A percentile compares a stretch with the other conserved stretches of the same genome.
phyloP scores from a whole-genome alignment of 2,113 vertebrate genomes.

The Athene noctua region DNA sequence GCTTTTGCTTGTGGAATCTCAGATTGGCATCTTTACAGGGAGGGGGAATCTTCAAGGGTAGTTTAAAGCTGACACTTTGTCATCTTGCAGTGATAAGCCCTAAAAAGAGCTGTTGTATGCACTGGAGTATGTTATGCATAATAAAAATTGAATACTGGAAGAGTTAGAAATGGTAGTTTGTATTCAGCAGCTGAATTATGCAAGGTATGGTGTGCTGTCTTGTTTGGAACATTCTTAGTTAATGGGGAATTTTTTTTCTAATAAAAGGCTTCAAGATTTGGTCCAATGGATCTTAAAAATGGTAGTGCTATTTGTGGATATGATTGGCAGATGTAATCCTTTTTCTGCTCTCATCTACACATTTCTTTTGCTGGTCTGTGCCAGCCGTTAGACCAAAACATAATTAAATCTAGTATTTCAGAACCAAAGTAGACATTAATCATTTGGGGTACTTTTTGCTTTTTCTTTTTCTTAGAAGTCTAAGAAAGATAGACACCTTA shows the following conservation, averaged over 20 bases:
- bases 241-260: neutral
- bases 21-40: neutral
- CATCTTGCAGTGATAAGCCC: neutral
- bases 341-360: neutral
- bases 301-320: neutral
- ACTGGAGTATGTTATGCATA: neutral
- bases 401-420: neutral
- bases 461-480: neutral
- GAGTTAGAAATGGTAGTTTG: neutral
- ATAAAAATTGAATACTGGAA: neutral
- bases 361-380: neutral
- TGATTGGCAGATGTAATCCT: neutral
- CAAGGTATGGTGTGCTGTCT: neutral
- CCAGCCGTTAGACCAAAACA: neutral
- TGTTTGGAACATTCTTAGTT: neutral
- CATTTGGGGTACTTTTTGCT: neutral
- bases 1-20: neutral
- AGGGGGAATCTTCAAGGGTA: neutral
- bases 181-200: neutral
- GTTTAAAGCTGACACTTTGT: conserved; percentile 4
- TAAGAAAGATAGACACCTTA: neutral
- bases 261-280: neutral
- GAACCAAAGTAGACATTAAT: neutral
- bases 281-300: neutral
- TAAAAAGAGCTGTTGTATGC: neutral